Evolutionary conservation across 1,140 invertebrate genomes (phyloP).

Genomic region (Penaeus chinensis): DNA sequence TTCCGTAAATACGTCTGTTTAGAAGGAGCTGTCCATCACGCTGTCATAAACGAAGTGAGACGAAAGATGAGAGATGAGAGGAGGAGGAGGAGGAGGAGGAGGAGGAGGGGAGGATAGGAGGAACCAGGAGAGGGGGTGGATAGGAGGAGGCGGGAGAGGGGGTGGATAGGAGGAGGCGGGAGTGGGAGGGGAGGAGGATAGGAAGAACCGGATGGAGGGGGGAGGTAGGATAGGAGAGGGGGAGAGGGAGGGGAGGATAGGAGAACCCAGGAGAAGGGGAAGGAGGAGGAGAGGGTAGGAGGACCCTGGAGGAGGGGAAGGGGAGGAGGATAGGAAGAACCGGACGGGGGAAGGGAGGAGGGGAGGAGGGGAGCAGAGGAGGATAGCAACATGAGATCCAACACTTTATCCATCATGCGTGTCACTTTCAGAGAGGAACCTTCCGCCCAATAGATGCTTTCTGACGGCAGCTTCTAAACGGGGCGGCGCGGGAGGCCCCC

Average conservation of each 20-base stretch:
- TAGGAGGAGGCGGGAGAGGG: no score
- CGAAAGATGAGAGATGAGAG: not conserved
- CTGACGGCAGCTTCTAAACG: no score
- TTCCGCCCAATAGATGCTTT: no score
- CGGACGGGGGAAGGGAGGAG: not conserved
- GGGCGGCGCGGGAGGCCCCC: no score
- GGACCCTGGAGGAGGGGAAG: not conserved
- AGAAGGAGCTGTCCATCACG: not conserved
- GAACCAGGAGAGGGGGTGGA: no score
- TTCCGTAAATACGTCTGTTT: no score
- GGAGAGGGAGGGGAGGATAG: slow-evolving; percentile 7
- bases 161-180: not conserved
- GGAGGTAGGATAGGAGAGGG: not conserved
- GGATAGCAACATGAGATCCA: no score
- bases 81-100: not conserved
- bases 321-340: not conserved
- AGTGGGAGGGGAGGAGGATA: not conserved
- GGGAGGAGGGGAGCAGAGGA: not conserved
- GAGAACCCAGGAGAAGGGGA: not conserved
- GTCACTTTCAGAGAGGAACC: no score
- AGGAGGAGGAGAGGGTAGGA: not conserved
- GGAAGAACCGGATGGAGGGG: not conserved
- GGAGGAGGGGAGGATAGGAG: no score
- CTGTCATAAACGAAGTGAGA: not conserved
- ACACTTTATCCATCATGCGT: no score